Base-by-base conservation (phyloP, 2,113 vertebrate species). In the Mustelus asterias region DNA sequence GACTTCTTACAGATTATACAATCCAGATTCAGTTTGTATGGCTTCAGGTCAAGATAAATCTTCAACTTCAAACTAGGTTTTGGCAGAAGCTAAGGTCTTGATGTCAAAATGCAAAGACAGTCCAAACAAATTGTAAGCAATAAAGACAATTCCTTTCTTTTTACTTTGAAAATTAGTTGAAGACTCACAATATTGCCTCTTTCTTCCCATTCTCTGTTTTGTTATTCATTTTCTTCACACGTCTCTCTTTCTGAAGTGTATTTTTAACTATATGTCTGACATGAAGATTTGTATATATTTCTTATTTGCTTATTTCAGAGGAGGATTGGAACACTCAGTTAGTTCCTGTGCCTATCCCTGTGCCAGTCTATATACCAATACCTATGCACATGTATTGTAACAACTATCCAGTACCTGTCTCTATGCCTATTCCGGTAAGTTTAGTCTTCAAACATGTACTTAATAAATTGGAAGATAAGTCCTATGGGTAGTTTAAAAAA, bases 381-480 rank as follows among this genome's bases (percentile, higher is more conserved):
- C 99, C 99, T 97, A 99, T 99, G 98, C 99, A 98, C 96, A 98
- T 99, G 98, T 99, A 99, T 94, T 97, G 98, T 97, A 99, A 99
- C 97, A 97, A 97, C 96, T 98, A 99, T 96, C 99, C 99, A 54
- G 97, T 98, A 96, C 98, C 98, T n/a, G 85, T 99, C 69, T 96
- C 98, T 0, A 96, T 99, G 97, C 99, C 99, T 97, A 96, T 99
- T 97, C 99, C 99, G 96, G 99, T 99, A 98, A 99, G 98, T 97
- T 18, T 29, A 65, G 48, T 60, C 20, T 37, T 93, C 70, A 95
- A 29, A 70, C 37, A 70, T 93, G 14, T 70, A 26, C 3, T 26
- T 26, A 29, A 22, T 6, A 18, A 33, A 16, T 95, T 76, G 29
- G 26, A 72, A 95, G 24, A 24, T 72, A 95, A 95, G 6, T 41